Evolutionary conservation across 1,140 invertebrate species (phyloP).

Genomic region (Drosophila elegans): DNA sequence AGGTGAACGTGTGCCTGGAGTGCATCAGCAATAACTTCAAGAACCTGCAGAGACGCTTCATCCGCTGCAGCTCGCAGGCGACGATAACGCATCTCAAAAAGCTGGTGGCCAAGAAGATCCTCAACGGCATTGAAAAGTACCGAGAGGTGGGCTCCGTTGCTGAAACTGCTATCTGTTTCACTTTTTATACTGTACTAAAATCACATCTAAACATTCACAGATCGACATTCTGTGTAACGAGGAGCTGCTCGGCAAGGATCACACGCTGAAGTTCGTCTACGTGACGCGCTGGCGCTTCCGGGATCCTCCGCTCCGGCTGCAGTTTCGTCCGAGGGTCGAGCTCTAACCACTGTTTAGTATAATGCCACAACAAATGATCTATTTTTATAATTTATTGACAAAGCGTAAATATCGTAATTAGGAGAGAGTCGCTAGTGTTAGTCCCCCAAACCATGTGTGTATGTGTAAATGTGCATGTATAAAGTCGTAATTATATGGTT

Average conservation of each 20-base stretch:
- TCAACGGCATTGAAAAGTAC: slow-evolving; percentile 96
- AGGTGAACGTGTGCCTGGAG: slow-evolving; percentile 96
- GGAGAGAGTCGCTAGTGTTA: slow-evolving; percentile 63
- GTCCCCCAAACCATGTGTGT: slow-evolving; percentile 49
- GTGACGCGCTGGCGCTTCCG: slow-evolving; percentile 98
- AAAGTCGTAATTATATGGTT: slow-evolving; percentile 67
- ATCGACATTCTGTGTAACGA: slow-evolving; percentile 99
- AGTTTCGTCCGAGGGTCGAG: slow-evolving; percentile 91
- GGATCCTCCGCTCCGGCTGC: slow-evolving; percentile 93
- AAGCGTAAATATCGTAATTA: slow-evolving; percentile 66
- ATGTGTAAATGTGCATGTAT: slow-evolving; percentile 68
- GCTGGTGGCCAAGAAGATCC: slow-evolving; percentile 97
- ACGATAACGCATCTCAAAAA: slow-evolving; percentile 99
- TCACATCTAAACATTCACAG: slow-evolving; percentile 84
- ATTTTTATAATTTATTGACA: slow-evolving; percentile 81
- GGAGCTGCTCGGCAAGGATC: slow-evolving; percentile 98
- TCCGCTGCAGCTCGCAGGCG: slow-evolving; percentile 97
- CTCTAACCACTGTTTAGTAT: slow-evolving; percentile 69
- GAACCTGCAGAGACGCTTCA: slow-evolving; percentile 94
- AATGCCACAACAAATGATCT: slow-evolving; percentile 70
- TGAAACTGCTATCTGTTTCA: not conserved
- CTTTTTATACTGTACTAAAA: not conserved
- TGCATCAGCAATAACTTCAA: slow-evolving; percentile 93
- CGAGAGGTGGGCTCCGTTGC: slow-evolving; percentile 90
- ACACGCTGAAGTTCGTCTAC: slow-evolving; percentile 99